Base-by-base conservation (phyloP, 2,888 invertebrate species). In the Melanostoma scalare region DNA sequence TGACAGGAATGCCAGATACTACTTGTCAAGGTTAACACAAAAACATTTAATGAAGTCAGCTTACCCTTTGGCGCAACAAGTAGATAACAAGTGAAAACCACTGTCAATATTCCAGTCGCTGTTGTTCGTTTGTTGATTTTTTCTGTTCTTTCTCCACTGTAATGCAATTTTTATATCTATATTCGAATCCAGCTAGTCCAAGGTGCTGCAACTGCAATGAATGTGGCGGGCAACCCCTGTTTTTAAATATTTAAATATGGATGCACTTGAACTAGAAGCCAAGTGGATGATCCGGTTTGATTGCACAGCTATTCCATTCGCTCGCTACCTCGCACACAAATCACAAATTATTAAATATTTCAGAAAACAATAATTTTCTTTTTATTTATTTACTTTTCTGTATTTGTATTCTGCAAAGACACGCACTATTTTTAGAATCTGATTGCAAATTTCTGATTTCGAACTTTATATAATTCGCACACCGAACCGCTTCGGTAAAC, bases 41-140 rank as follows among this genome's bases (percentile, higher is more conserved):
- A 44, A 60, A 6, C 6, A 68, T 82, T 82, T 50, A 78, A 84
- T 79, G 71, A 84, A 84, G 65, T 67, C 71, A 79, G 38, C 84
- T 78, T 79, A 84, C 84, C 84, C 79, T 79, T 84, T 79, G 84
- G 71, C 84, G 84, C 84, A 84, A 84, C 84, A 79, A 84, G 84
- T 81, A 71, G 65, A 46, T 48, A 53, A 48, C 40, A 46, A 48
- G 48, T 61, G 36, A n/a, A 9, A 38, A 60, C 58, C 30, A 68
- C 48, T 67, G 50, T 68, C 31, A 61, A 67, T 44, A 72, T 33
- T 55, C 55, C 52, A 50, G 56, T 68, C 55, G 55, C 33, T 36
- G 68, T 63, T 6, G 56, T 55, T 65, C 42, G 63, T 71, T 20
- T 50, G 48, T 56, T 65, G 38, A 42, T 52, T 52, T 9, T 31